Base-by-base conservation (phyloP, 1,140 invertebrate species). In the Coboldia fuscipes region DNA sequence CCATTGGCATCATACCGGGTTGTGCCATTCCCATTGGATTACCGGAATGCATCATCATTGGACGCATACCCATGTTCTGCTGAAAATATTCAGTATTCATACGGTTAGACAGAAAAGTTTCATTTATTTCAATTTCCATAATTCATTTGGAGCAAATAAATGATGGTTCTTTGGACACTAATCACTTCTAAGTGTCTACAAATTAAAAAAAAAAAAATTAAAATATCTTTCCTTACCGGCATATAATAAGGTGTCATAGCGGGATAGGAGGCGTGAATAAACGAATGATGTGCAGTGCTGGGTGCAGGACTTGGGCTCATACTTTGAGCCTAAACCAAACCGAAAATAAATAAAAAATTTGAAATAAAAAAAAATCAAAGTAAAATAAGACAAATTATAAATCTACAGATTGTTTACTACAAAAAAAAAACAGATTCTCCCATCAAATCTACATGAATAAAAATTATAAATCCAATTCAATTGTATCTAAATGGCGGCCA, bases 221-320 rank as follows among this genome's bases (percentile, higher is more conserved):
- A 30, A 30, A 22, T 17, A 36, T 30, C 10, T 41, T 36, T 38
- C 47, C 52, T 55, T 55, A 55, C 52, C 52, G 54, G 52, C 41
- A 52, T 48, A 48, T 52, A 54, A 47, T 50, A 51, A 50, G 51
- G 50, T 45, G 53, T 46, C 43, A 53, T 19, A 9, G 30, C 51
- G 49, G 50, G 50, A 55, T 50, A 54, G 52, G 46, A 51, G 51
- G 52, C 47, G 42, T 55, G 51, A 47, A 52, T 45, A 51, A 51
- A 55, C 48, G 48, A 50, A 55, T 55, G 51, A 48, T 53, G 54
- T 45, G 54, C 50, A 47, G 52, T 55, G 52, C 54, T 49, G 50
- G 51, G 52, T 50, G 52, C 51, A 47, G 52, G 52, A 54, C 50
- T 54, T 46, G 54, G 51, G 40, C 51, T 54, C 52, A 55, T 55